These are phyloP conservation scores for Chinchilla lanigera DNA, from an alignment of 2,113 vertebrate species.

Conservation along the genomic window DNA sequence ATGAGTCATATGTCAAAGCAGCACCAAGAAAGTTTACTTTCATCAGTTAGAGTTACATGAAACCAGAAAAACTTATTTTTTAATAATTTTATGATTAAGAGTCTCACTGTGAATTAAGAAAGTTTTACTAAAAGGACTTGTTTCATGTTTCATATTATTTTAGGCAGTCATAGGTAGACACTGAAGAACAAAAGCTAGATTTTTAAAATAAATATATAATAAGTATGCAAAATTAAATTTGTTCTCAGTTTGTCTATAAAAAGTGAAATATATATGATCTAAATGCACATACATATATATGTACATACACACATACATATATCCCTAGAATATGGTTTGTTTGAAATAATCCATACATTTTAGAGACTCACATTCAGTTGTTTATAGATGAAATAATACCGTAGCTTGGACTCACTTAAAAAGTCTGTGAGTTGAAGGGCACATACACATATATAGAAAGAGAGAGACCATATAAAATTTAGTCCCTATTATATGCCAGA, in stretches of 20 bases:
- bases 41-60: not conserved
- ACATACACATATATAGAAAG: not conserved
- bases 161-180: not conserved
- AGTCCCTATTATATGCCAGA: not conserved
- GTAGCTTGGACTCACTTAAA: too few relatives aligned
- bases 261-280: conserved; percentile 13
- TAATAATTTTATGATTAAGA: not conserved
- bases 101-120: not conserved
- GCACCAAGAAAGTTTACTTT: not conserved
- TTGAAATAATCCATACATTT: too few relatives aligned
- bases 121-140: not conserved
- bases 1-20: not conserved
- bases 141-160: conserved; percentile 24
- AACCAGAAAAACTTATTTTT: not conserved
- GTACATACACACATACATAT: not conserved
- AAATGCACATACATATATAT: not conserved
- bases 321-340: too few relatives aligned
- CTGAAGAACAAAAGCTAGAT: not conserved
- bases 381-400: too few relatives aligned
- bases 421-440: too few relatives aligned
- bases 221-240: conserved; percentile 33
- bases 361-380: too few relatives aligned
- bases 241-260: not conserved
- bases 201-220: not conserved
- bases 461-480: not conserved